A percentile compares a stretch with the other conserved stretches of the same genome.
These are phyloP conservation scores for Eolophus roseicapilla DNA, from an alignment of 2,113 vertebrate species.

Conservation along the genomic window DNA sequence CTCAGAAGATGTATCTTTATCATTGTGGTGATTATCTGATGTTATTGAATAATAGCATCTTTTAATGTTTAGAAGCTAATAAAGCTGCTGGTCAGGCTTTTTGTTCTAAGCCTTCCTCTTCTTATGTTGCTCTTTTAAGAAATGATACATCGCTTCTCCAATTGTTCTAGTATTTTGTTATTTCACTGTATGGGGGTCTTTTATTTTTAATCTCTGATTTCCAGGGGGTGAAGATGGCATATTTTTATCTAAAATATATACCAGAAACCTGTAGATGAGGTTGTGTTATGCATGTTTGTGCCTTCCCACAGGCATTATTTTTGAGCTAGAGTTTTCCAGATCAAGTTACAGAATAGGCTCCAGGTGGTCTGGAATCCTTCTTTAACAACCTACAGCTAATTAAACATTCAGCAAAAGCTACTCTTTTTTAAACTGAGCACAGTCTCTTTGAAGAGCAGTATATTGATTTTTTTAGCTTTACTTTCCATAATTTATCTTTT, in stretches of 20 bases:
- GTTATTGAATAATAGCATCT: background rate
- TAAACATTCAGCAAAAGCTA: constrained; percentile 65
- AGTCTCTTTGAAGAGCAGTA: constrained; percentile 45
- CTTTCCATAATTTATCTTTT: background rate
- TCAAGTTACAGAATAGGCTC: constrained; percentile 58
- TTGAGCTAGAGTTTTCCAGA: constrained; percentile 40
- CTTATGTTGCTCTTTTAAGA: background rate
- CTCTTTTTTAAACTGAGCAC: constrained; percentile 21
- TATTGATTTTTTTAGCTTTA: constrained; percentile 60
- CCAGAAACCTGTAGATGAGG: background rate
- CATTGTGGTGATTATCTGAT: background rate
- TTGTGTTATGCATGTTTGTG: background rate
- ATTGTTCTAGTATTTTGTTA: background rate
- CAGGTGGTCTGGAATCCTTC: constrained; percentile 69
- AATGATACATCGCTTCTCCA: background rate
- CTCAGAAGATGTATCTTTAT: background rate
- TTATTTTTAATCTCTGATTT: background rate
- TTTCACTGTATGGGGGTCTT: background rate
- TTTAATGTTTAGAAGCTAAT: background rate
- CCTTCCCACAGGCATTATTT: constrained; percentile 4
- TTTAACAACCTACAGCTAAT: constrained; percentile 66
- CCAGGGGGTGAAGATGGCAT: background rate
- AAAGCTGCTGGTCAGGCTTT: background rate
- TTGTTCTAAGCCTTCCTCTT: background rate
- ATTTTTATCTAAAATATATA: background rate